Evolutionary conservation across 2,888 invertebrate species (phyloP).

Genomic region (Chorisops tibialis): DNA sequence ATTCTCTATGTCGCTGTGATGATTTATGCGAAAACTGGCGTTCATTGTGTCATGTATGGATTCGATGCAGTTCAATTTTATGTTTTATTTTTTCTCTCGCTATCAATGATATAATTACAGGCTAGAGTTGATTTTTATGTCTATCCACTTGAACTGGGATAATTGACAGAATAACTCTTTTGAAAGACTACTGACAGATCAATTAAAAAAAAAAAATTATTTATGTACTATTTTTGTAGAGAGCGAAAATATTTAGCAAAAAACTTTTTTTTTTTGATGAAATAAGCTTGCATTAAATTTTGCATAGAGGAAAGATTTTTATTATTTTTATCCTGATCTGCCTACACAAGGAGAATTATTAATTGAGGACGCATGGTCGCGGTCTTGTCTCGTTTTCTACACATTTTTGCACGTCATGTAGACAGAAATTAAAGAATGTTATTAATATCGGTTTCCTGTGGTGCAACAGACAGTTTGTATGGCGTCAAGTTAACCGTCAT

Average conservation of each 20-base stretch:
- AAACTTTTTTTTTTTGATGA: too few species aligned
- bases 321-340: too few species aligned
- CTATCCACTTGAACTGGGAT: neutral
- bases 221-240: too few species aligned
- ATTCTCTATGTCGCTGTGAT: constrained; percentile 2
- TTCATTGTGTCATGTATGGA: neutral
- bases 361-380: neutral
- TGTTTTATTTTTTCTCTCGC: neutral
- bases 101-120: neutral
- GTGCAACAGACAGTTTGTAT: too few species aligned
- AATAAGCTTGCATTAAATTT: too few species aligned
- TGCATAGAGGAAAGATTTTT: too few species aligned
- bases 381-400: neutral
- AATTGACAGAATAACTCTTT: constrained; percentile 15
- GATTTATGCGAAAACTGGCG: constrained; percentile 1
- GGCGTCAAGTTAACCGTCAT: too few species aligned
- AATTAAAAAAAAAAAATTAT: constrained; percentile 26
- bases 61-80: neutral
- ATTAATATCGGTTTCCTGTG: too few species aligned
- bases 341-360: neutral
- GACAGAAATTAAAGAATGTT: too few species aligned
- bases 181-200: constrained; percentile 26
- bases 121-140: neutral
- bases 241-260: too few species aligned
- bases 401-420: too few species aligned